phyloP scores from a whole-genome alignment of 2,113 vertebrate species.

The Dipodomys ordii region DNA sequence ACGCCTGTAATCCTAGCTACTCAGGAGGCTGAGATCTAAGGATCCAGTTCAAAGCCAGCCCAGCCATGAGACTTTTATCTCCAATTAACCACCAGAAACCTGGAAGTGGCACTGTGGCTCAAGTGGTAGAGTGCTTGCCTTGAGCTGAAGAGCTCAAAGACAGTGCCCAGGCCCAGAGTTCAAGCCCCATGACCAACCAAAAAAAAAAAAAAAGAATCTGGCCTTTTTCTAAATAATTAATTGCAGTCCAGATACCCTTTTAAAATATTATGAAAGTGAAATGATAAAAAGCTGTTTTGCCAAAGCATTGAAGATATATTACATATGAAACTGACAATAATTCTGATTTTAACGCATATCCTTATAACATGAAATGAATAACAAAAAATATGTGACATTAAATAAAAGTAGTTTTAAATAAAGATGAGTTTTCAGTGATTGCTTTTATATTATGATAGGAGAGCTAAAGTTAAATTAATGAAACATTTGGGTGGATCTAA shows the following conservation, averaged over 20 bases:
- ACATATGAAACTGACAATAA: conserved; percentile 44
- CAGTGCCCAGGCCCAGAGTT: too few relatives aligned
- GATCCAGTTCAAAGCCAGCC: too few relatives aligned
- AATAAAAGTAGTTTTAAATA: conserved; percentile 48
- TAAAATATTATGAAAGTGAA: conserved; percentile 6
- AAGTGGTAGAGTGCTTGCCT: too few relatives aligned
- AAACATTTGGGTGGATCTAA: not conserved
- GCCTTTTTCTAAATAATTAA: conserved; percentile 20
- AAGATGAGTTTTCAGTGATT: conserved; percentile 40
- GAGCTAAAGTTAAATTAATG: conserved; percentile 23
- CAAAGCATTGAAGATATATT: conserved; percentile 35
- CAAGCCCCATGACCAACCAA: too few relatives aligned
- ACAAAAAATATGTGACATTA: not conserved
- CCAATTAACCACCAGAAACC: too few relatives aligned
- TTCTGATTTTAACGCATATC: conserved; percentile 53
- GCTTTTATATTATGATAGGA: conserved; percentile 24
- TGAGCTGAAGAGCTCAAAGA: too few relatives aligned
- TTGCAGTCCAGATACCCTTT: not conserved
- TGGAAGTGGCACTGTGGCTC: too few relatives aligned
- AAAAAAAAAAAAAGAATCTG: too few relatives aligned
- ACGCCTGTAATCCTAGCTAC: too few relatives aligned
- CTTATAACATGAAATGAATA: conserved; percentile 24
- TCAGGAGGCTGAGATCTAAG: too few relatives aligned
- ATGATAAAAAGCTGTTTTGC: not conserved
- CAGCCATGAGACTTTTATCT: too few relatives aligned